Evolutionary conservation across 2,888 invertebrate species (phyloP), one percentile per base, ranked within the genome.

Genomic region (Ommatoiulus sabulosus): DNA sequence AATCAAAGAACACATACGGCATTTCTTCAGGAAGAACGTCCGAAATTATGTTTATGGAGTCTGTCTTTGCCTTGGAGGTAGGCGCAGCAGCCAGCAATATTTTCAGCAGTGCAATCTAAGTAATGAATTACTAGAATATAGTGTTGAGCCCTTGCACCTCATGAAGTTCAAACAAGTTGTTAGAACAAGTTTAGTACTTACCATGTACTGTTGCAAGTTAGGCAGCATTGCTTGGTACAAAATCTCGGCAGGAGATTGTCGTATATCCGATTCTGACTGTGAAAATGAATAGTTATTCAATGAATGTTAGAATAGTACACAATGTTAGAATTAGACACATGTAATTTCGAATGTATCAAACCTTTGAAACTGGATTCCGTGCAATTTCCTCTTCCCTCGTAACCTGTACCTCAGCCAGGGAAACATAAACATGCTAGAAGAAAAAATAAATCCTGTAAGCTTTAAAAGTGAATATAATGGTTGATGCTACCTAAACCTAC

Each of bases 21-120:
- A 98, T 98, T 94, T 98, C 98, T 93, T 98, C 98, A 0, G 99
- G 99, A 90, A 99, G 93, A 87, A 99, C 97, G 93, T 99, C 99
- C 80, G 98, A 97, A 95, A 99, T 96, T 85, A 99, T 99, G 93
- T 99, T 99, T 91, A 99, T 97, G 87, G 99, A 98, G 92, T 99
- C 99, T 12, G 96, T 97, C 94, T 99, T 99, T 6, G 97, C 96
- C 93, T 98, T 99, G n/a, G 98, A 98, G n/a, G 99, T 99, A 5
- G 99, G 99, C 57, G 99, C 98, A 88, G 99, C 99, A 48, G 99
- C 99, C 89, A 99, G 94, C 89, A 99, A 94, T 91, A 99, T 97
- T 94, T 99, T 99, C 87, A 99, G 93, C 88, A 99, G 93, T 43
- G 98, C 98, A 92, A 99, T 99, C 93, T 93, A 90, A 35, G 89